These are phyloP conservation scores for Eupithecia pulchellata DNA, from an alignment of 2,888 invertebrate genomes.

Conservation along the genomic window DNA sequence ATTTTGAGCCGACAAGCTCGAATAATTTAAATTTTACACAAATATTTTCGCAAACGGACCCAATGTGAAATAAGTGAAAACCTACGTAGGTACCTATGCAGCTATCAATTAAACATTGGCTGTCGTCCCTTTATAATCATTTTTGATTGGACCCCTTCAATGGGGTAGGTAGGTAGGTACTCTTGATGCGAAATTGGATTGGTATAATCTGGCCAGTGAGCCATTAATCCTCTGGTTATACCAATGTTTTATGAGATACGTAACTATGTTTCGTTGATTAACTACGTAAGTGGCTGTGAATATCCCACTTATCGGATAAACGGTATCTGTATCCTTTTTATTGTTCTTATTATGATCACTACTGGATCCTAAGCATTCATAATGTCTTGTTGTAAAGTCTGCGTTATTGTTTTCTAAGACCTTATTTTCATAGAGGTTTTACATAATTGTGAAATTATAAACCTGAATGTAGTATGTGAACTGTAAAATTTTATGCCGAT, in stretches of 20 bases:
- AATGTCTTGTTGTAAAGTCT: neutral
- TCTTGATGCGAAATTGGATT: slow-evolving; percentile 61
- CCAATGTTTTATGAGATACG: slow-evolving; percentile 44
- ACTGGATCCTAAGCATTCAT: neutral
- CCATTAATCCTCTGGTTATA: slow-evolving; percentile 43
- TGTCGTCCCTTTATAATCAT: slow-evolving; percentile 55
- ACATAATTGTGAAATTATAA: neutral
- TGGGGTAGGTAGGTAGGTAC: slow-evolving; percentile 39
- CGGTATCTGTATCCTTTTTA: neutral
- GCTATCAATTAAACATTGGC: slow-evolving; percentile 48
- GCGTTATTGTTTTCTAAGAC: neutral
- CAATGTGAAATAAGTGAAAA: slow-evolving; percentile 26
- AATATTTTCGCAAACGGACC: slow-evolving; percentile 7
- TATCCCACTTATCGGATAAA: neutral
- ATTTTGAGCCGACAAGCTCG: neutral
- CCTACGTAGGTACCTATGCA: slow-evolving; percentile 25
- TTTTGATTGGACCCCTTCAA: slow-evolving; percentile 58
- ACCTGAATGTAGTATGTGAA: too few relatives aligned
- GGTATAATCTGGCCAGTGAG: slow-evolving; percentile 52
- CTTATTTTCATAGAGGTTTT: neutral
- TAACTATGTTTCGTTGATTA: slow-evolving; percentile 39
- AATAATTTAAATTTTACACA: neutral
- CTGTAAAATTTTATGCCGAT: neutral
- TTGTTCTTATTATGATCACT: neutral
- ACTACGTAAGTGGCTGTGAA: slow-evolving; percentile 16